phyloP scores from a whole-genome alignment of 1,140 invertebrate genomes.

The Rhyacophila brunnea region DNA sequence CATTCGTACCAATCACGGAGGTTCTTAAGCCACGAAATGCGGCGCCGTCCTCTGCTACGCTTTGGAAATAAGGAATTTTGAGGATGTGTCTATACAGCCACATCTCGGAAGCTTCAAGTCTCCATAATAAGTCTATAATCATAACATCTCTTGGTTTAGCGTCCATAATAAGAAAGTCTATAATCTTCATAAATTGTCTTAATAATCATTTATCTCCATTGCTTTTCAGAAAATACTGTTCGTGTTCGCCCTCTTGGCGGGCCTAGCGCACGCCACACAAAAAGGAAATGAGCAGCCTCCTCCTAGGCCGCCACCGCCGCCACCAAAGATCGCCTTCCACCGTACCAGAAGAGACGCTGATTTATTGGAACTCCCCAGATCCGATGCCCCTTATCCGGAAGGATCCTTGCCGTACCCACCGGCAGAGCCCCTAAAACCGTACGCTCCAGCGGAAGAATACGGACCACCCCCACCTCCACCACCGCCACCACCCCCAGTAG shows the following conservation, averaged over 20 bases:
- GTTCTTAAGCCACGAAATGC: too few relatives aligned
- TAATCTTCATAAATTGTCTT: not conserved
- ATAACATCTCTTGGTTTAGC: too few relatives aligned
- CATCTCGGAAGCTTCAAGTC: too few relatives aligned
- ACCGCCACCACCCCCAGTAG: not conserved
- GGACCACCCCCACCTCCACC: not conserved
- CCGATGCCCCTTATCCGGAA: not conserved
- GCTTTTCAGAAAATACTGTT: conserved; percentile 23
- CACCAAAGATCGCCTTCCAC: conserved; percentile 33
- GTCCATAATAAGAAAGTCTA: too few relatives aligned
- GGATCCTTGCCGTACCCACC: not conserved
- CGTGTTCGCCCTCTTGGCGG: conserved; percentile 25
- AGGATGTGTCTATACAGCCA: too few relatives aligned
- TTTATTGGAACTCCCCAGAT: not conserved
- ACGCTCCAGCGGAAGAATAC: not conserved
- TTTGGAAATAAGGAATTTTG: too few relatives aligned
- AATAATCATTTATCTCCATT: too few relatives aligned
- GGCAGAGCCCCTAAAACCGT: not conserved
- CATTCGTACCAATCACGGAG: too few relatives aligned
- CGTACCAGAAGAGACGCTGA: conserved; percentile 1
- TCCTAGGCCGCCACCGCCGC: conserved; percentile 28
- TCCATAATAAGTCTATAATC: too few relatives aligned
- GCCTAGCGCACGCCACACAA: conserved; percentile 16
- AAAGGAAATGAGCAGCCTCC: conserved; percentile 30
- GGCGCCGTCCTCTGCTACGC: too few relatives aligned